A percentile compares a stretch with the other conserved stretches of the same genome.
Conservation (phyloP, 2,797 vertebrate genomes). For the Microctenopoma lineatum region DNA sequence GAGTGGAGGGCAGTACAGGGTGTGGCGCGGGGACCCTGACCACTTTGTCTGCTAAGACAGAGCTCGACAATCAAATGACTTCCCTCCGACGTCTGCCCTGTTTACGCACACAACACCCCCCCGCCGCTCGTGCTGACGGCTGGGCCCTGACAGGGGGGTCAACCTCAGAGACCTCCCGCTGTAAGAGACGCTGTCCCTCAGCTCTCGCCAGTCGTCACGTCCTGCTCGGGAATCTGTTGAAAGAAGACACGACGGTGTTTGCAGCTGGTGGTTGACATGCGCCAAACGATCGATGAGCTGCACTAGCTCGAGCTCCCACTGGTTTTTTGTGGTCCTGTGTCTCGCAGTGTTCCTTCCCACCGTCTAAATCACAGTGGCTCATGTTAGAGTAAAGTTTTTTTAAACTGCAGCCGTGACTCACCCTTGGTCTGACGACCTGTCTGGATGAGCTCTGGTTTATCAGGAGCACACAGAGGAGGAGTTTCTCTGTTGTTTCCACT, state of each 20-base stretch:
- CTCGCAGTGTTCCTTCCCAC: conserved; percentile 1
- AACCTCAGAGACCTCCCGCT: conserved; percentile 50
- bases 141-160: conserved; percentile 48
- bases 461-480: conserved; percentile 8
- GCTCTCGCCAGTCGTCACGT: conserved; percentile 55
- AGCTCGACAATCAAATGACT: conserved; percentile 3
- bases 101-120: conserved; percentile 34
- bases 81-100: conserved; percentile 43
- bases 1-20: conserved; percentile 7
- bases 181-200: conserved; percentile 43
- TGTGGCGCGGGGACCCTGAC: conserved; percentile 8
- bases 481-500: conserved; percentile 36
- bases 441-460: conserved; percentile 20
- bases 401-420: conserved; percentile 46
- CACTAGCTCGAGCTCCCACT: neutral
- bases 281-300: conserved; percentile 1
- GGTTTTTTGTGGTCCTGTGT: conserved; percentile 14
- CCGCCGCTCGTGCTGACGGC: conserved; percentile 52
- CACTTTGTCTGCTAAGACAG: conserved; percentile 17
- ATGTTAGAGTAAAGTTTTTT: conserved; percentile 43
- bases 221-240: conserved; percentile 52
- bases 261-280: conserved; percentile 21
- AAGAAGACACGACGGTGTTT: conserved; percentile 30
- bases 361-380: conserved; percentile 22
- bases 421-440: conserved; percentile 42